A percentile compares a stretch with the other conserved stretches of the same genome.
Conservation (phyloP, 2,888 invertebrate genomes). For the Mayetiola destructor region DNA sequence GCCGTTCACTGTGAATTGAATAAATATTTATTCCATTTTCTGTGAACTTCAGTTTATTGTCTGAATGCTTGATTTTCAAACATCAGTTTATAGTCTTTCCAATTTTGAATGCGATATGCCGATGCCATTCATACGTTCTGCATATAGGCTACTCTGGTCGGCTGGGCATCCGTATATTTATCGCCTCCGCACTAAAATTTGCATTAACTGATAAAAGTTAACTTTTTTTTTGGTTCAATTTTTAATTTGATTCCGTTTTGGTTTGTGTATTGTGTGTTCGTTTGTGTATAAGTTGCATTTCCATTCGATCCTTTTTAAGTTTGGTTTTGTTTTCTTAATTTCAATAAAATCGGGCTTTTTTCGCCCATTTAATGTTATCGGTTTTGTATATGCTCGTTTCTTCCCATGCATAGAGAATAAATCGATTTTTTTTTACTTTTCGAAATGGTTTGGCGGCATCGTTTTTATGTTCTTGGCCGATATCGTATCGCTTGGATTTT, state of each 20-base stretch:
- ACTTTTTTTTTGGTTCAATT: not conserved
- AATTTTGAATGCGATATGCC: too few relatives aligned
- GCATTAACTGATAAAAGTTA: conserved; percentile 16
- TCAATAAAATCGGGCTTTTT: too few relatives aligned
- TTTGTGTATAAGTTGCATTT: not conserved
- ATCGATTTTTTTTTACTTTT: not conserved
- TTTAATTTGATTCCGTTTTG: not conserved
- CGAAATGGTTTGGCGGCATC: conserved; percentile 9
- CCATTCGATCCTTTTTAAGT: not conserved
- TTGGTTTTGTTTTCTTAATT: not conserved
- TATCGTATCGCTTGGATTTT: conserved; percentile 10
- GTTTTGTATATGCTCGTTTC: conserved; percentile 8
- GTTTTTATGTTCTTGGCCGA: conserved; percentile 5
- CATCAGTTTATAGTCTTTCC: too few relatives aligned
- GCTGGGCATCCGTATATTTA: conserved; percentile 14
- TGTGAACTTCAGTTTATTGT: too few relatives aligned
- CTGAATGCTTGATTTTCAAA: too few relatives aligned
- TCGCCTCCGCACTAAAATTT: conserved; percentile 17
- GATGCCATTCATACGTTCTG: too few relatives aligned
- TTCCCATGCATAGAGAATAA: too few relatives aligned
- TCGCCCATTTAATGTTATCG: conserved; percentile 6
- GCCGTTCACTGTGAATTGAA: too few relatives aligned
- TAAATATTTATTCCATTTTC: too few relatives aligned
- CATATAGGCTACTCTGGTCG: conserved; percentile 14
- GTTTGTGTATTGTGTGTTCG: not conserved